Evolutionary conservation across 2,888 invertebrate genomes (phyloP), one percentile per base, ranked within the genome.

Genomic region (Panzeria rudis): DNA sequence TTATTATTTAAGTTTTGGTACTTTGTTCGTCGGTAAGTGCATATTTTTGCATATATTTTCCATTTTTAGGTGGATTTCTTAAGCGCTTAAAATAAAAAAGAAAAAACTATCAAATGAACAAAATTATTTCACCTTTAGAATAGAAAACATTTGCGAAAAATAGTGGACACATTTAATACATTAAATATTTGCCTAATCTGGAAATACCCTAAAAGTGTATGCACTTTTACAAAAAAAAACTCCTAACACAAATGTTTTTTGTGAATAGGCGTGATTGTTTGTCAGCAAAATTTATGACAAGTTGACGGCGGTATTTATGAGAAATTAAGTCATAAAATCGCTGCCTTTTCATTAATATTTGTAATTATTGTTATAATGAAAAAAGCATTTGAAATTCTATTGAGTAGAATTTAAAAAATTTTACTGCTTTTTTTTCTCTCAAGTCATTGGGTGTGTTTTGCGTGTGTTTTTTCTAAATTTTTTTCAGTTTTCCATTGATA

Each of bases 401-500:
- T 54, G 7, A 78, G 41, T 69, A 82, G 35, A 61, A 61, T 38
- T 38, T 61, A 8, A 23, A 44, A 44, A 29, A n/a, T 68, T 73
- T 64, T 66, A 13, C 23, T 15, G 5, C 17, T 68, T 69, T 52
- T 62, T 41, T 32, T 73, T 73, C 25, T 23, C 50, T 54, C 17
- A 35, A 73, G 38, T 62, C 8, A 69, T 9, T 56, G 56, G 64
- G 64, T 59, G 79, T 64, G 77, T 73, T 23, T 72, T 54, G 52
- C 52, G 52, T 52, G 77, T 20, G 4, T 29, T 52, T 41, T 23
- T 35, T 64, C 35, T n/a, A 17, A 9, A 20, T 62, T 59, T 72
- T 73, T 62, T 29, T 35, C 3, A 20, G 35, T 72, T 78, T 79
- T 79, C 41, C 79, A 75, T 78, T 79, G 79, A 35, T 79, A 52